A percentile compares a stretch with the other conserved stretches of the same genome.
Conservation (phyloP, 2,797 vertebrate species). For the Falco berigora region DNA sequence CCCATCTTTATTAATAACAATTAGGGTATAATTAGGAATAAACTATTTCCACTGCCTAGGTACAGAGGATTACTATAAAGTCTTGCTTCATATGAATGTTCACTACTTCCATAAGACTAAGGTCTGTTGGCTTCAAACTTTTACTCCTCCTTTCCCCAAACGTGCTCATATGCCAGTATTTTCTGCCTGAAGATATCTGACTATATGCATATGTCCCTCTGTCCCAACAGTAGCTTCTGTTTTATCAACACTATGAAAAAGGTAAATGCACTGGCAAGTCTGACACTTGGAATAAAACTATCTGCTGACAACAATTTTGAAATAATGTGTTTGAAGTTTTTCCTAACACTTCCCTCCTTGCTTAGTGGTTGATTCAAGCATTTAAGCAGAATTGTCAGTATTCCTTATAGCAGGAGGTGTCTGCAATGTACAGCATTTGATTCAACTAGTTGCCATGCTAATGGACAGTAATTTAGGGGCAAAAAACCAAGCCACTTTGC, state of each 20-base stretch:
- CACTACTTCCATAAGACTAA: background rate
- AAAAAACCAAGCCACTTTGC: background rate
- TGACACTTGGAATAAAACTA: background rate
- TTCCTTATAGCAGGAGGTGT: background rate
- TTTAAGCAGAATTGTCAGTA: background rate
- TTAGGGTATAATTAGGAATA: background rate
- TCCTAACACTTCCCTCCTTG: background rate
- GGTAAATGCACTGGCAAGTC: background rate
- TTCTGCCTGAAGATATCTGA: background rate
- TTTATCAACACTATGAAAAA: background rate
- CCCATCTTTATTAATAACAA: background rate
- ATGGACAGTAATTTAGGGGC: background rate
- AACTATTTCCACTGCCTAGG: background rate
- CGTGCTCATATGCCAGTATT: background rate
- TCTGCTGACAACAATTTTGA: background rate
- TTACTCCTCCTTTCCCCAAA: background rate
- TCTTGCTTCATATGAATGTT: background rate
- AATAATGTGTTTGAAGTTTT: background rate
- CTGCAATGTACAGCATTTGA: background rate
- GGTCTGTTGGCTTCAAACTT: background rate
- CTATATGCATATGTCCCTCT: background rate
- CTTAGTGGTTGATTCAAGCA: background rate
- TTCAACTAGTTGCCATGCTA: background rate
- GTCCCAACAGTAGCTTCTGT: background rate
- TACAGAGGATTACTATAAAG: background rate